Evolutionary conservation across 2,888 invertebrate species (phyloP).

Genomic region (Clostera curtula): DNA sequence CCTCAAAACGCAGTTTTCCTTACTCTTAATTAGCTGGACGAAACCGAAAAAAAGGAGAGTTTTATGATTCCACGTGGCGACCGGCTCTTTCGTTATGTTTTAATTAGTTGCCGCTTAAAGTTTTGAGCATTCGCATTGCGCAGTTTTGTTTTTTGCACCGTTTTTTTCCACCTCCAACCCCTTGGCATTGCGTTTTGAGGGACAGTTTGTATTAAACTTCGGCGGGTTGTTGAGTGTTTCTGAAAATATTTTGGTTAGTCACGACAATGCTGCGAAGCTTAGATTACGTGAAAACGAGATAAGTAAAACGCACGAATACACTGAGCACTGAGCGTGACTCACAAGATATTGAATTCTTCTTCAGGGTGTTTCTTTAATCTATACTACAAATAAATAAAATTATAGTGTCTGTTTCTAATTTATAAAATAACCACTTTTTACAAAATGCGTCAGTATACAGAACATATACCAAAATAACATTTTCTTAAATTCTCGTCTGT

Average conservation of each 20-base stretch:
- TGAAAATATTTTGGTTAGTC: constrained; percentile 3
- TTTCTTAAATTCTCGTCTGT: too few relatives aligned
- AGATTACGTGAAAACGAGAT: background rate
- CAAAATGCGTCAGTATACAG: too few relatives aligned
- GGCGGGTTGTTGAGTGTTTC: constrained; percentile 2
- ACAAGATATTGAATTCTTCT: too few relatives aligned
- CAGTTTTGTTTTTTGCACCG: constrained; percentile 35
- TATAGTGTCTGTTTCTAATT: too few relatives aligned
- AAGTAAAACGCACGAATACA: too few relatives aligned
- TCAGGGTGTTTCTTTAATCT: too few relatives aligned
- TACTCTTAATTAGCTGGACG: constrained; percentile 62
- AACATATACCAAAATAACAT: too few relatives aligned
- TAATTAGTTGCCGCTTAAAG: constrained; percentile 65
- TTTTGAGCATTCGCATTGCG: constrained; percentile 48
- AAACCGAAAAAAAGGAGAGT: constrained; percentile 58
- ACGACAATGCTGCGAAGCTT: background rate
- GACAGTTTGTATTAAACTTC: constrained; percentile 15
- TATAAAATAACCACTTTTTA: too few relatives aligned
- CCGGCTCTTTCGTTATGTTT: constrained; percentile 53
- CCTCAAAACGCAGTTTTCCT: constrained; percentile 41
- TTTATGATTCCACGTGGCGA: constrained; percentile 50
- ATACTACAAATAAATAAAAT: too few relatives aligned
- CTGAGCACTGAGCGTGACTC: too few relatives aligned
- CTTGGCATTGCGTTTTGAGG: constrained; percentile 12
- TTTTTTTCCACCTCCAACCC: constrained; percentile 19